A percentile compares a stretch with the other conserved stretches of the same genome.
These are phyloP conservation scores for Bruchidius siliquastri DNA, from an alignment of 2,888 invertebrate genomes.

Conservation along the genomic window DNA sequence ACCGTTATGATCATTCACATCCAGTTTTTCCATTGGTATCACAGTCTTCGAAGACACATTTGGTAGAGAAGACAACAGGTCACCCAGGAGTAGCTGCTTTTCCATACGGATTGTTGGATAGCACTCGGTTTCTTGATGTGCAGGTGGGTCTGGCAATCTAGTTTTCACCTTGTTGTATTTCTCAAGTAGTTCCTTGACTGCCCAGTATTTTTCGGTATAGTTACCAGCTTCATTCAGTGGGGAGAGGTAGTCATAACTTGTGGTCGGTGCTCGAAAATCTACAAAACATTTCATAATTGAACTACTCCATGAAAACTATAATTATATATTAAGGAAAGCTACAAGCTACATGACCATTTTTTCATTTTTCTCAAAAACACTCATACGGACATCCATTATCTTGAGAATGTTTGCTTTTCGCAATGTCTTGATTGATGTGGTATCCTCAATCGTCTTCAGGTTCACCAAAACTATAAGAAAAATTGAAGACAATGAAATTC, in stretches of 20 bases:
- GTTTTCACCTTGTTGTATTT: conserved; percentile 40
- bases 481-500: no score
- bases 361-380: no score
- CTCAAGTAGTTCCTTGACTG: conserved; percentile 54
- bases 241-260: conserved; percentile 76
- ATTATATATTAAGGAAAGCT: no score
- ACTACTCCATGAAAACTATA: no score
- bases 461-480: no score
- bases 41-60: conserved; percentile 18
- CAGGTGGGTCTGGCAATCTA: conserved; percentile 60
- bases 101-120: conserved; percentile 65
- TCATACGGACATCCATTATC: no score
- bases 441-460: no score
- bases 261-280: no score
- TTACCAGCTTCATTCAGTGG: conserved; percentile 84
- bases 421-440: no score
- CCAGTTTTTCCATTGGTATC: conserved; percentile 40
- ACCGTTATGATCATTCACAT: conserved; percentile 47
- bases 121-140: conserved; percentile 70
- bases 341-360: no score
- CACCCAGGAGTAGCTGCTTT: conserved; percentile 23
- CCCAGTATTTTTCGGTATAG: conserved; percentile 68
- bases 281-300: no score
- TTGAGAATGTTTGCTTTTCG: no score
- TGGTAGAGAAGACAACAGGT: conserved; percentile 24